A percentile compares a stretch with the other conserved stretches of the same genome.
These are phyloP conservation scores for Meleagris gallopavo DNA, from an alignment of 2,113 vertebrate species.

Conservation along the genomic window DNA sequence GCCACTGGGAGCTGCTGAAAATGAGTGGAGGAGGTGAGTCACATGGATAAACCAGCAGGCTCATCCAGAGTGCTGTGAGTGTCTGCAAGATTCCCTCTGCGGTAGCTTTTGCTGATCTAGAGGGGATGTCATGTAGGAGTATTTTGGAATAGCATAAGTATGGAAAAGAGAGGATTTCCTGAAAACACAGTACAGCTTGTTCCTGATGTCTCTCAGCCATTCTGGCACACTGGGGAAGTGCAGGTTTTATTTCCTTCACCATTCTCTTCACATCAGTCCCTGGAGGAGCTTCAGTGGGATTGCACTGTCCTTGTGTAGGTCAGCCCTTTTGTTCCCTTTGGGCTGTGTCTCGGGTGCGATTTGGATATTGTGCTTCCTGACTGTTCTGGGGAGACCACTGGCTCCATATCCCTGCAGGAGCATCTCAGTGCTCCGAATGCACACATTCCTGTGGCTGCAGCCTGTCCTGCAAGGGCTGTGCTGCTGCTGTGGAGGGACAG, in stretches of 20 bases:
- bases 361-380: neutral
- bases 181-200: constrained; percentile 40
- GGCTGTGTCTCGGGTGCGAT: neutral
- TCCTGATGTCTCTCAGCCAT: neutral
- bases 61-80: neutral
- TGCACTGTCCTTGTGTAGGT: neutral
- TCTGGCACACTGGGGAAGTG: fast-evolving
- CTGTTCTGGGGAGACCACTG: neutral
- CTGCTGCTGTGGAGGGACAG: neutral
- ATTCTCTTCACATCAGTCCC: neutral
- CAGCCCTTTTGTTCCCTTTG: neutral
- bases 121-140: constrained; percentile 41
- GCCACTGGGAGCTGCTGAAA: neutral
- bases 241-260: neutral
- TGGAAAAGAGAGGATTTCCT: constrained; percentile 49
- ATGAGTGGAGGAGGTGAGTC: neutral
- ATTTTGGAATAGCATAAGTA: constrained; percentile 45
- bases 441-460: neutral
- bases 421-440: neutral
- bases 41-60: constrained; percentile 2
- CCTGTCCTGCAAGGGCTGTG: neutral
- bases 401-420: neutral
- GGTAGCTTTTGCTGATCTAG: constrained; percentile 23
- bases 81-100: constrained; percentile 10
- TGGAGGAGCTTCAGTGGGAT: neutral